A percentile compares a stretch with the other conserved stretches of the same genome.
These are phyloP conservation scores for Megastigmus dorsalis DNA, from an alignment of 2,888 invertebrate species.

Conservation along the genomic window DNA sequence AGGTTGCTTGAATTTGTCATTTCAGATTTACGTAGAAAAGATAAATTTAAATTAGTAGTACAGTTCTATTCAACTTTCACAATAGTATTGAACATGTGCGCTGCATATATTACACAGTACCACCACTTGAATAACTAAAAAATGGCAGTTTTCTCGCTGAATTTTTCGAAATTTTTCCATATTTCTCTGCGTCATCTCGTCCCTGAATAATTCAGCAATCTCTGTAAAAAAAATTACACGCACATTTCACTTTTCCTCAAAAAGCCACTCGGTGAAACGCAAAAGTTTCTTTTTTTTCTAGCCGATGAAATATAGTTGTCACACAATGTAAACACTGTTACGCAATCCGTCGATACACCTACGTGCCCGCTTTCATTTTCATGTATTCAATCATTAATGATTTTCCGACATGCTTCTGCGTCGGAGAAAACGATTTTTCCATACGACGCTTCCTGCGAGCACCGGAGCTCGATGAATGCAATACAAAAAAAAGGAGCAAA, in stretches of 20 bases:
- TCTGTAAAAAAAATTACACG: background rate
- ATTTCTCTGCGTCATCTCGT: slow-evolving; percentile 20
- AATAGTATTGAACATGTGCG: background rate
- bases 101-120: background rate
- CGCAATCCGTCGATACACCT: background rate
- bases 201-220: slow-evolving; percentile 23
- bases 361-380: background rate
- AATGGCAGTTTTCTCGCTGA: too few relatives aligned
- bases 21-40: background rate
- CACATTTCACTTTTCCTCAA: slow-evolving; percentile 15
- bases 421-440: background rate
- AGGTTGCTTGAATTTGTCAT: background rate
- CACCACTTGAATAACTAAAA: too few relatives aligned
- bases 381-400: background rate
- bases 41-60: background rate
- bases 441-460: background rate
- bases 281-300: too few relatives aligned
- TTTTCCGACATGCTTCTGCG: too few relatives aligned
- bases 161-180: slow-evolving; percentile 1
- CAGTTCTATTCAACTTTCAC: background rate
- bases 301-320: too few relatives aligned
- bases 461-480: background rate
- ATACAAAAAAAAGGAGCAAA: background rate
- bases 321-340: background rate
- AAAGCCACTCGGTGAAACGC: background rate